Conservation (phyloP, 2,888 invertebrate species). For the Diachrysia chrysitis region DNA sequence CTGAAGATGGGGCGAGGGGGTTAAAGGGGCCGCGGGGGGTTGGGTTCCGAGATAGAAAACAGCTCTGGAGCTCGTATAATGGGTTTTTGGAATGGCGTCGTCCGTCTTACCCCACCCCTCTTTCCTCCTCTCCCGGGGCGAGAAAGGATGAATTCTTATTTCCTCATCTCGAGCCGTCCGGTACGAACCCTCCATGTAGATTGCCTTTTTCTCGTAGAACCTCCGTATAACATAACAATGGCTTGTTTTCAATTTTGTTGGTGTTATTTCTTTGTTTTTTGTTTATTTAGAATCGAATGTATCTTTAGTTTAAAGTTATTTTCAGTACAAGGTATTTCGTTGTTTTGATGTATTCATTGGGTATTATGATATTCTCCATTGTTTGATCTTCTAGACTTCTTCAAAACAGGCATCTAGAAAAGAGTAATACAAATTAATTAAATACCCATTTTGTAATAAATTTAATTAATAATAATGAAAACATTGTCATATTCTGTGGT, state of each 20-base stretch:
- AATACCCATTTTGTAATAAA: too few species aligned
- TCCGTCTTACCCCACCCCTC: slow-evolving; percentile 88
- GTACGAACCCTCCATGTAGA: slow-evolving; percentile 87
- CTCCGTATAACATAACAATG: slow-evolving; percentile 88
- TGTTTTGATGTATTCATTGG: background rate
- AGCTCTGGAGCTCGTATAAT: slow-evolving; percentile 91
- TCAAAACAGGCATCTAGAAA: too few species aligned
- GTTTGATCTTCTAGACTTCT: background rate
- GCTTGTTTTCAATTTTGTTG: slow-evolving; percentile 88
- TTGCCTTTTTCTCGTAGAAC: slow-evolving; percentile 87
- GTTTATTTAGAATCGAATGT: slow-evolving; percentile 48
- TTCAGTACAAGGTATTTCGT: background rate
- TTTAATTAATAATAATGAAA: too few species aligned
- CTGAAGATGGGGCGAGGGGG: slow-evolving; percentile 73
- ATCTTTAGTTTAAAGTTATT: slow-evolving; percentile 24
- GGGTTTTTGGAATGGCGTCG: slow-evolving; percentile 92
- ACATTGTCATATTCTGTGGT: too few species aligned
- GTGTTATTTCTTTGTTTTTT: slow-evolving; percentile 73
- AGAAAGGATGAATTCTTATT: slow-evolving; percentile 90
- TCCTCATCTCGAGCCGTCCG: slow-evolving; percentile 88
- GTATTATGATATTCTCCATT: background rate
- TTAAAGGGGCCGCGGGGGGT: slow-evolving; percentile 63
- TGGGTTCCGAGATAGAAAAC: slow-evolving; percentile 89
- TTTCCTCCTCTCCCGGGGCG: slow-evolving; percentile 75
- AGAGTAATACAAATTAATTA: too few species aligned